Evolutionary conservation across 2,113 vertebrate genomes (phyloP).

Genomic region (Pelecanoides urinatrix): DNA sequence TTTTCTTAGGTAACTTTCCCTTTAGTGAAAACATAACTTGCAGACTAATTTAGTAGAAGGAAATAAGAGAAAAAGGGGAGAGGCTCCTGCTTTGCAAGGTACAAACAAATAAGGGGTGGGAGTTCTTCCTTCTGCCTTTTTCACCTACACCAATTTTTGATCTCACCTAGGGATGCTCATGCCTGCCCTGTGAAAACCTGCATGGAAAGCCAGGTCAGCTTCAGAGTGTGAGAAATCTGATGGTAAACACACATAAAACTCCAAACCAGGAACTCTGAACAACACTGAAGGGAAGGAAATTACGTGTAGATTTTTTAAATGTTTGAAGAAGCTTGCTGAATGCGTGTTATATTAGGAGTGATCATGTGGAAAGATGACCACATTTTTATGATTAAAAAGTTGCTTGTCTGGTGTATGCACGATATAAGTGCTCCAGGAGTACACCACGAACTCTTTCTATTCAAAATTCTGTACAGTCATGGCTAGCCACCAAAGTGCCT

Average conservation of each 20-base stretch:
- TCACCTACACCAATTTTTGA: not conserved
- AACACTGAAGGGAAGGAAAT: conserved; percentile 59
- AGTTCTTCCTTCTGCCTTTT: not conserved
- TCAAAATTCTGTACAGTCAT: not conserved
- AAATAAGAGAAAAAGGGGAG: not conserved
- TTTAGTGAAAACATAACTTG: not conserved
- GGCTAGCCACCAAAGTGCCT: not conserved
- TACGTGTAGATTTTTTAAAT: conserved; percentile 50
- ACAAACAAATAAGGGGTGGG: not conserved
- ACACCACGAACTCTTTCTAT: not conserved
- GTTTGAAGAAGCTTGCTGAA: conserved; percentile 49
- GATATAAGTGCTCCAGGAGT: not conserved
- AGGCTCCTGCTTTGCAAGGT: not conserved
- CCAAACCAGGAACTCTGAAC: conserved; percentile 37
- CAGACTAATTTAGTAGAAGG: not conserved
- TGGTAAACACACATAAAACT: conserved; percentile 18
- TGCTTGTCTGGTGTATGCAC: not conserved
- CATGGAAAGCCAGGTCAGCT: not conserved
- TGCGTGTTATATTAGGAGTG: conserved; percentile 17
- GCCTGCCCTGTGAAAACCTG: not conserved
- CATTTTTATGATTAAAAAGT: not conserved
- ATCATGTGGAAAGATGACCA: conserved; percentile 32
- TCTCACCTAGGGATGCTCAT: not conserved
- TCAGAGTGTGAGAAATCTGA: conserved; percentile 14
- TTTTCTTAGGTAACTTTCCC: not conserved